Evolutionary conservation across 2,113 vertebrate genomes (phyloP).

Genomic region (Natator depressus): DNA sequence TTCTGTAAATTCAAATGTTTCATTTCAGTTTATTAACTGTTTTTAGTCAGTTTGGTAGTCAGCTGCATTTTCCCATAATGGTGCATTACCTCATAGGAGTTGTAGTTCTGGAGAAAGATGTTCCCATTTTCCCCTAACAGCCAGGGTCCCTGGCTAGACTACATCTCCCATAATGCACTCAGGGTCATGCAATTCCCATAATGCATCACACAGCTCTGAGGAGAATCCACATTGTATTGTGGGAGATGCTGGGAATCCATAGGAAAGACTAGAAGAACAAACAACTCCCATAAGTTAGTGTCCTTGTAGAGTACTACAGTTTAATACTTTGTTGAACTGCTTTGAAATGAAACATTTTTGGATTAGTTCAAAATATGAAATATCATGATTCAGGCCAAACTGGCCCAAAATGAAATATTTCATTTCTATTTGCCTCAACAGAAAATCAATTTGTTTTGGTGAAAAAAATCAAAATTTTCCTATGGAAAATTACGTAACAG

Average conservation of each 20-base stretch:
- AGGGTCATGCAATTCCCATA: neutral
- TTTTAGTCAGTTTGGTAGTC: neutral
- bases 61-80: neutral
- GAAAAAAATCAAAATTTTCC: too few species aligned
- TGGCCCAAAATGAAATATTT: neutral
- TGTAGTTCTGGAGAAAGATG: neutral
- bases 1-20: neutral
- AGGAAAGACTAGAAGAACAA: neutral
- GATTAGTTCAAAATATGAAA: neutral
- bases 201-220: neutral
- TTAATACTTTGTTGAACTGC: neutral
- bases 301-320: neutral
- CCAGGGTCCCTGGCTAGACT: neutral
- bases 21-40: neutral
- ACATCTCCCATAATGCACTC: neutral
- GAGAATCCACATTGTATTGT: accelerated
- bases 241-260: neutral
- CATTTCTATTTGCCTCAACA: neutral
- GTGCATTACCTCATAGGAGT: too few species aligned
- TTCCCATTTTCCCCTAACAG: neutral
- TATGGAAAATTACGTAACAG: neutral
- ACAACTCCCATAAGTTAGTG: too few species aligned
- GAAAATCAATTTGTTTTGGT: neutral
- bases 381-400: neutral
- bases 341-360: neutral